A percentile compares a stretch with the other conserved stretches of the same genome.
Conservation (phyloP, 2,113 vertebrate genomes). For the Paracanthobrama guichenoti region DNA sequence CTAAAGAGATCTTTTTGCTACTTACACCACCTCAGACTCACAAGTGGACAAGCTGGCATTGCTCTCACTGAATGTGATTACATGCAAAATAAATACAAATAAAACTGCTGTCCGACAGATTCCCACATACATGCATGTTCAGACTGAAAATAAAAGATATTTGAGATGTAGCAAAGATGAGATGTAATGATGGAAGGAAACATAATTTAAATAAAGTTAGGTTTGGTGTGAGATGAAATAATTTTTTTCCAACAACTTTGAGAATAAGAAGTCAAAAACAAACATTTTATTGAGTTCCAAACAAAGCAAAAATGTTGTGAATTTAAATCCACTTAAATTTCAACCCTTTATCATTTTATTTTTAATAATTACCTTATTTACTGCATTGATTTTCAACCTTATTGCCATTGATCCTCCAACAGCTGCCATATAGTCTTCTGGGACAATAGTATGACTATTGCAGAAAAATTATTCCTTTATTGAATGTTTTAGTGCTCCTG, state of each 20-base stretch:
- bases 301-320: too few relatives aligned
- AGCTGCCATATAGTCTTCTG: constrained; percentile 29
- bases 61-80: background rate
- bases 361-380: background rate
- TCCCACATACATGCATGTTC: background rate
- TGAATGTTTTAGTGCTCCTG: constrained; percentile 53
- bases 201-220: background rate
- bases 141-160: background rate
- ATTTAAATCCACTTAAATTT: too few relatives aligned
- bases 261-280: background rate
- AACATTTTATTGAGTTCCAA: background rate
- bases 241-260: background rate
- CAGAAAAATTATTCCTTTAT: constrained; percentile 53
- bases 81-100: background rate
- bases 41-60: background rate
- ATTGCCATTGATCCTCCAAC: constrained; percentile 10
- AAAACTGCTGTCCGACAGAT: background rate
- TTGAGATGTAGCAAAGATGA: background rate
- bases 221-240: background rate
- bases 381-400: background rate
- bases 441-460: constrained; percentile 43
- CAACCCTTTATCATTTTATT: background rate
- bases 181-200: background rate
- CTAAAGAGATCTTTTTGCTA: background rate
- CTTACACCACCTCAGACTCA: background rate